Conservation (phyloP, 2,888 invertebrate species). For the Tipula vernalis region DNA sequence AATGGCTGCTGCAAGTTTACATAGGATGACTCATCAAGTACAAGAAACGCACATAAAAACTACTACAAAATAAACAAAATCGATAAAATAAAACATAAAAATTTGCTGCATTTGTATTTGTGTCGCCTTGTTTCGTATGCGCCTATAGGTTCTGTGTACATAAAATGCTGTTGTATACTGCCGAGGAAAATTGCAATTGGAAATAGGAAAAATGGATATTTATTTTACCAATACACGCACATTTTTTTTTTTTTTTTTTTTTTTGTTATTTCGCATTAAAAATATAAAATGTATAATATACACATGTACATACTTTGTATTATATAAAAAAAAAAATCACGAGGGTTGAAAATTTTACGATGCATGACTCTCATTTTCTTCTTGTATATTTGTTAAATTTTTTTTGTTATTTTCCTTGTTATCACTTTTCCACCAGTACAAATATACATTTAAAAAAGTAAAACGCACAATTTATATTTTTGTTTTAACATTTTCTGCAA, state of each 20-base stretch:
- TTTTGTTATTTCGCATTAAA: neutral
- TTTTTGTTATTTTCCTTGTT: neutral
- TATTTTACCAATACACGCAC: neutral
- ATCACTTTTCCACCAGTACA: neutral
- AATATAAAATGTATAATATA: neutral
- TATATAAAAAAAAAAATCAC: neutral
- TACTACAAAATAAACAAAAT: neutral
- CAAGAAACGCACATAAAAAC: neutral
- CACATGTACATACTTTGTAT: neutral
- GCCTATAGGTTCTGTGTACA: neutral
- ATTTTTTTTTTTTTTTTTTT: neutral
- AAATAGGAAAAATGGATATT: neutral
- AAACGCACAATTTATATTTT: neutral
- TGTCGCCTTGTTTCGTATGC: neutral
- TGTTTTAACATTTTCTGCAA: neutral
- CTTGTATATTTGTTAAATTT: neutral
- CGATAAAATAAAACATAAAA: neutral
- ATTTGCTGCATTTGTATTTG: neutral
- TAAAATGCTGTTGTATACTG: neutral
- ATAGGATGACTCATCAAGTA: neutral
- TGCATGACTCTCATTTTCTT: constrained; percentile 4
- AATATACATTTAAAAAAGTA: neutral
- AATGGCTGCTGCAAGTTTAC: neutral
- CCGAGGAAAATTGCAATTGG: neutral
- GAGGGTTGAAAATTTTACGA: constrained; percentile 4